Conservation (phyloP, 2,888 invertebrate species). For the Lobophora halterata region DNA sequence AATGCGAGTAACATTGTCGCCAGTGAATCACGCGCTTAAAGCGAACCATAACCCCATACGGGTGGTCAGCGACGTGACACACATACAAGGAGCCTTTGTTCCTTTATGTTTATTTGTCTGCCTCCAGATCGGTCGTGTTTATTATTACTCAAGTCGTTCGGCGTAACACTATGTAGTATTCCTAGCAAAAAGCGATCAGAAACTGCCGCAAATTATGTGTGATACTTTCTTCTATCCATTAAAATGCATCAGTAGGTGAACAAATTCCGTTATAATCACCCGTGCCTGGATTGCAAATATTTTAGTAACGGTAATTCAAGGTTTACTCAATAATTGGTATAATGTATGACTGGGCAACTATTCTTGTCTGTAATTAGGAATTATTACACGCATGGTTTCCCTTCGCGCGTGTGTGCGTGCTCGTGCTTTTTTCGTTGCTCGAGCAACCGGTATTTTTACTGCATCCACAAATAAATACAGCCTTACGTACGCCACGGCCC, state of each 20-base stretch:
- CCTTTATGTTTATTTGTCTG: conserved; percentile 17
- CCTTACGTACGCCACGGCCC: conserved; percentile 37
- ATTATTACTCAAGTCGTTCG: neutral
- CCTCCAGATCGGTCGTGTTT: conserved; percentile 4
- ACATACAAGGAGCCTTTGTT: conserved; percentile 30
- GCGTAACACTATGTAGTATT: neutral
- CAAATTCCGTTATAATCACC: conserved; percentile 37
- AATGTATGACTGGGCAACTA: conserved; percentile 23
- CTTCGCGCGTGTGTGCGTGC: conserved; percentile 26
- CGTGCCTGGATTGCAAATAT: conserved; percentile 36
- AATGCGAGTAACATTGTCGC: conserved; percentile 29
- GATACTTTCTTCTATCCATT: conserved; percentile 16
- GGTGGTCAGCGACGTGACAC: conserved; percentile 39
- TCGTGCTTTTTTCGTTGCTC: conserved; percentile 36
- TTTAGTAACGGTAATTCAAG: conserved; percentile 29
- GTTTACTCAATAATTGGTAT: conserved; percentile 33
- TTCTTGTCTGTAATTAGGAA: conserved; percentile 33
- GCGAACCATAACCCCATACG: conserved; percentile 36
- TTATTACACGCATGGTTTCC: conserved; percentile 34
- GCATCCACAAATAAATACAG: conserved; percentile 48
- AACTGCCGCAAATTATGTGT: conserved; percentile 1
- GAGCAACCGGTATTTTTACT: conserved; percentile 47
- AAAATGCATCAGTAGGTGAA: conserved; percentile 36
- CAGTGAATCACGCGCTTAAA: conserved; percentile 39
- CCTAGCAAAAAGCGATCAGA: conserved; percentile 1